Percentiles rank a stretch among this genome's conserved stretches.
Evolutionary conservation across 2,113 vertebrate species (phyloP).

Genomic region (Cyprinodon brontotheroides): DNA sequence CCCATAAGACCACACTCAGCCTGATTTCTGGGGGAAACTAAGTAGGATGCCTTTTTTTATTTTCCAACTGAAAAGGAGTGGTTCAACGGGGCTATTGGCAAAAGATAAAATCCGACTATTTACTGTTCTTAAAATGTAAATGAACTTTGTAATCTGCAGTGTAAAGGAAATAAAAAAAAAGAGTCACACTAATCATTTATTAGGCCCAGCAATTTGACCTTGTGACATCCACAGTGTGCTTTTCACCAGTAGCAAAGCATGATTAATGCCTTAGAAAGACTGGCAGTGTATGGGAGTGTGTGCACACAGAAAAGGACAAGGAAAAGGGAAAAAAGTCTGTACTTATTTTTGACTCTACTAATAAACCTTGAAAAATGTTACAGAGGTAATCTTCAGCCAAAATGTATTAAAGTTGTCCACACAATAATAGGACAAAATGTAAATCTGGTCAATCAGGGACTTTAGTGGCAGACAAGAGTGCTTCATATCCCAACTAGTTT

Average conservation of each 20-base stretch:
- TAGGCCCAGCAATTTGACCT: slow-evolving; percentile 36
- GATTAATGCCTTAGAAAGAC: slow-evolving; percentile 53
- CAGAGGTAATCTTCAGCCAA: slow-evolving; percentile 8
- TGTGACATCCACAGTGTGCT: slow-evolving; percentile 60
- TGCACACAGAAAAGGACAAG: slow-evolving; percentile 11
- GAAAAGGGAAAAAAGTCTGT: not conserved
- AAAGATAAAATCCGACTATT: slow-evolving; percentile 1
- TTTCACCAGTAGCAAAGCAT: slow-evolving; percentile 58
- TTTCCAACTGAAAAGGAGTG: slow-evolving; percentile 6
- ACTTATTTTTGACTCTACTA: not conserved
- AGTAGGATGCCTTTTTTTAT: slow-evolving; percentile 45
- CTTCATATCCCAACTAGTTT: slow-evolving; percentile 19
- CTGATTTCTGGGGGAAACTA: too few species aligned
- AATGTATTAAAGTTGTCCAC: slow-evolving; percentile 18
- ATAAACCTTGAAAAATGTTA: not conserved
- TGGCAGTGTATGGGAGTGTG: slow-evolving; percentile 6
- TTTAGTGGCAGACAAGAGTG: slow-evolving; percentile 14
- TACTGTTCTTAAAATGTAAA: not conserved
- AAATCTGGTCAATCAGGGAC: slow-evolving; percentile 35
- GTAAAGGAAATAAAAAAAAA: slow-evolving; percentile 13
- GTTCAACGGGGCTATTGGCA: slow-evolving; percentile 23
- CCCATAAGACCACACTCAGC: too few species aligned
- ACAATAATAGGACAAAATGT: slow-evolving; percentile 47
- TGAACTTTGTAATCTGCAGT: slow-evolving; percentile 6
- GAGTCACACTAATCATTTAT: slow-evolving; percentile 44